A percentile compares a stretch with the other conserved stretches of the same genome.
Evolutionary conservation across 2,113 vertebrate species (phyloP).

Genomic region (Steatornis caripensis): DNA sequence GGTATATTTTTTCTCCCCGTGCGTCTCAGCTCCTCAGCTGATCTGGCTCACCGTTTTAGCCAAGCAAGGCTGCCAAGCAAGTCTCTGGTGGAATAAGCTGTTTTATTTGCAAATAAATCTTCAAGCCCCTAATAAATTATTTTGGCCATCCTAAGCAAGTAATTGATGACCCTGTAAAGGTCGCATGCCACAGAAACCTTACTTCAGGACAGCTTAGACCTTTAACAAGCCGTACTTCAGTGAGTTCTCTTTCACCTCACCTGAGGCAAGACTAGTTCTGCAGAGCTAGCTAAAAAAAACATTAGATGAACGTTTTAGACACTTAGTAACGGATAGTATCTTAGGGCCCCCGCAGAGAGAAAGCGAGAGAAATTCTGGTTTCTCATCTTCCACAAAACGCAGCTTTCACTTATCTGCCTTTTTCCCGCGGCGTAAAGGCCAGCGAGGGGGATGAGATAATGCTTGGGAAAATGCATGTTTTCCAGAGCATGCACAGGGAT

Average conservation of each 20-base stretch:
- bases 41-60: background rate
- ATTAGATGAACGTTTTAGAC: background rate
- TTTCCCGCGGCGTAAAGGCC: background rate
- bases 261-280: background rate
- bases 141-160: background rate
- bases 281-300: background rate
- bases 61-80: background rate
- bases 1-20: accelerated
- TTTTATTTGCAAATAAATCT: background rate
- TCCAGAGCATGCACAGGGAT: background rate
- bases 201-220: background rate
- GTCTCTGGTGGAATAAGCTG: background rate
- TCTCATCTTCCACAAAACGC: background rate
- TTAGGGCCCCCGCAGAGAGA: background rate
- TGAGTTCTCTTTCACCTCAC: background rate
- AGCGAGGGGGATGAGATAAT: background rate
- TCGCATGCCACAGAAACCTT: background rate
- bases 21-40: background rate
- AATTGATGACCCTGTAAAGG: background rate
- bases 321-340: background rate
- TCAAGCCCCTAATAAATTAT: background rate
- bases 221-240: background rate
- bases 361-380: background rate
- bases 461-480: background rate
- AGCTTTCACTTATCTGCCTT: background rate